These are phyloP conservation scores for Clarias macrocephalus DNA, from an alignment of 2,113 vertebrate species.

Conservation along the genomic window DNA sequence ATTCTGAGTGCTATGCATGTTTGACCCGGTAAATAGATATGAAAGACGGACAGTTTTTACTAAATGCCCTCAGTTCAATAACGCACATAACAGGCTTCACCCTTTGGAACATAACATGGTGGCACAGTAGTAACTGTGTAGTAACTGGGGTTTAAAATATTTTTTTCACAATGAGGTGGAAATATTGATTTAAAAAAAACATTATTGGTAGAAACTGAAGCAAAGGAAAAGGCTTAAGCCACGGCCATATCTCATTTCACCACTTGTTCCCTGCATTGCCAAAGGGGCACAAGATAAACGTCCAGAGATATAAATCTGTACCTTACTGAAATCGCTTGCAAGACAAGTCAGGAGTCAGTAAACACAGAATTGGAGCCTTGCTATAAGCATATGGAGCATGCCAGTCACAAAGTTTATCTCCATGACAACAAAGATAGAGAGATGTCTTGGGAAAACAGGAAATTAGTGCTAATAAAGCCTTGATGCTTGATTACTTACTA, in stretches of 20 bases:
- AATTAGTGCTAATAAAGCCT: conserved; percentile 30
- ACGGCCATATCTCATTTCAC: conserved; percentile 34
- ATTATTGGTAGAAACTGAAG: conserved; percentile 15
- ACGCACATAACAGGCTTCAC: not conserved
- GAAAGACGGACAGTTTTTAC: not conserved
- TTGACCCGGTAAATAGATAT: not conserved
- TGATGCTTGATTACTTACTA: not conserved
- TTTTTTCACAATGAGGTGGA: conserved; percentile 15
- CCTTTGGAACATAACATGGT: not conserved
- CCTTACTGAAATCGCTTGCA: conserved; percentile 31
- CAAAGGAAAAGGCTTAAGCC: conserved; percentile 9
- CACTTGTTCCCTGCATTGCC: conserved; percentile 34
- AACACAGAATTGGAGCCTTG: conserved; percentile 58
- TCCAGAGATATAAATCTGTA: conserved; percentile 52
- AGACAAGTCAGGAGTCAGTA: conserved; percentile 56
- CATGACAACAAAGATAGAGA: conserved; percentile 2
- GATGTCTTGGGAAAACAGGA: conserved; percentile 6
- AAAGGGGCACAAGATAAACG: conserved; percentile 36
- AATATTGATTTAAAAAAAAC: conserved; percentile 28
- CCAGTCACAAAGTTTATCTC: conserved; percentile 23
- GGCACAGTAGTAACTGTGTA: not conserved
- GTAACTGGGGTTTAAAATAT: conserved; percentile 1
- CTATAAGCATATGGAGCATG: conserved; percentile 44
- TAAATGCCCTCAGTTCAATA: not conserved
- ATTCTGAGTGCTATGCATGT: not conserved